These are phyloP conservation scores for Telenomus remus DNA, from an alignment of 1,140 invertebrate species.

Conservation along the genomic window DNA sequence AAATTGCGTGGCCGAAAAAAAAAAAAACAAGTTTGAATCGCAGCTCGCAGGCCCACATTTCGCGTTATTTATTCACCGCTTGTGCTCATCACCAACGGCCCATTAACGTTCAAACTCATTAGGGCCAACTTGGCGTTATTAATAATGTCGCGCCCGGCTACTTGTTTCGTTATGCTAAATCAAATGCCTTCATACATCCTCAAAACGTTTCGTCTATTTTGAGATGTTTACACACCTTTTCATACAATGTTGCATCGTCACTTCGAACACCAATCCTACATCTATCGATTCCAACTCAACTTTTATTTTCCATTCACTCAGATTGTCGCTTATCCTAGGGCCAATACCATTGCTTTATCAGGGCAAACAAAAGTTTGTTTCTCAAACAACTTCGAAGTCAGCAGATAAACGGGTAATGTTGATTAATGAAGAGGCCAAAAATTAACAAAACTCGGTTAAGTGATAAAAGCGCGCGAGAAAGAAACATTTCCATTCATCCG, in stretches of 20 bases:
- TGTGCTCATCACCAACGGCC: slow-evolving; percentile 9
- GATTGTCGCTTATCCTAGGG: no score
- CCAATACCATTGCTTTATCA: no score
- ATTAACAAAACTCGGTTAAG: not conserved
- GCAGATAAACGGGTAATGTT: no score
- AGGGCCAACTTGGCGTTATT: slow-evolving; percentile 33
- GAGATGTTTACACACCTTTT: not conserved
- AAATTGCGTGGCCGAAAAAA: not conserved
- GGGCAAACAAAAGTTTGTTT: no score
- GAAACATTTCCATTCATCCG: not conserved
- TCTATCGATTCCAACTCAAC: no score
- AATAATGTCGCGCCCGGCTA: slow-evolving; percentile 38
- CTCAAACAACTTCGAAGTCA: no score
- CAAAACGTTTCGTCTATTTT: slow-evolving; percentile 33
- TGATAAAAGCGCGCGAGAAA: not conserved
- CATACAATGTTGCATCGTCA: no score
- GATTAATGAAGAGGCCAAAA: not conserved
- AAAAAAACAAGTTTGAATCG: not conserved
- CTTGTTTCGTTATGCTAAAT: slow-evolving; percentile 39
- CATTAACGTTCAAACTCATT: slow-evolving; percentile 34
- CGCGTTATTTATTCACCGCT: slow-evolving; percentile 4
- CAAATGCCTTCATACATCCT: slow-evolving; percentile 27
- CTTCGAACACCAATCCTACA: no score
- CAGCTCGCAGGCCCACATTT: not conserved
- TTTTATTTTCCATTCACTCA: no score